Base-by-base conservation (phyloP, 2,797 vertebrate genomes). In the Perodicticus potto region DNA sequence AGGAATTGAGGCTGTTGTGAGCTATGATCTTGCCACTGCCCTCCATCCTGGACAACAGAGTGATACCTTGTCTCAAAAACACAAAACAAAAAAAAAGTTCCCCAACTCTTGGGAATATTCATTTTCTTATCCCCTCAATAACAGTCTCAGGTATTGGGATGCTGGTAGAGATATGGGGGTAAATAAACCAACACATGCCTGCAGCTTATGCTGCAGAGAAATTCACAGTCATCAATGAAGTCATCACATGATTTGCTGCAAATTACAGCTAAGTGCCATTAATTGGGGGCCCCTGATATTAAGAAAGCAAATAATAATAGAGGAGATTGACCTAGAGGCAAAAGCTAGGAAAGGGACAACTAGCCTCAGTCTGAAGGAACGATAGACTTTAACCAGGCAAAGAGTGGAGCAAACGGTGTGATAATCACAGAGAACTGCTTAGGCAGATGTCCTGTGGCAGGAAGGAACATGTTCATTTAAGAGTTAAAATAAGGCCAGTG, bases 221-320 rank as follows among this genome's bases (percentile, higher is more conserved):
- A 84, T 83, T 91, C 95, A 76, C 59, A 92, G 84, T 95, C 84
- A 82, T 94, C 81, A 95, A 91, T 94, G 93, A 96, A 93, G 76
- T 97, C 92, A 97, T 93, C 77, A 77, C 87, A 94, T 69, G 80
- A 95, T 89, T 91, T 96, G 76, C 91, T 94, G 89, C 91, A 97
- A 95, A 97, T 97, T 96, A 89, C 87, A 93, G 57, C 81, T 74
- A 92, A 96, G 40, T 84, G 70, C 77, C 67, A 16, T 67, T 76
- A 89, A 23, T 65, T 65, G 65, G 29, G 80, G 63, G 40, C 0
- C 16, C 49, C 89, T 43, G 37, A 72, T 45, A 25, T 74, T 96
- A 53, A 91, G 67, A 87, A 84, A 97, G 83, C 76, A 94, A 90
- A 85, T 95, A 90, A 92, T 94, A 95, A 87, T 32, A 63, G 76